Base-by-base conservation (phyloP, 2,888 invertebrate genomes). In the Aleiodes alternator region DNA sequence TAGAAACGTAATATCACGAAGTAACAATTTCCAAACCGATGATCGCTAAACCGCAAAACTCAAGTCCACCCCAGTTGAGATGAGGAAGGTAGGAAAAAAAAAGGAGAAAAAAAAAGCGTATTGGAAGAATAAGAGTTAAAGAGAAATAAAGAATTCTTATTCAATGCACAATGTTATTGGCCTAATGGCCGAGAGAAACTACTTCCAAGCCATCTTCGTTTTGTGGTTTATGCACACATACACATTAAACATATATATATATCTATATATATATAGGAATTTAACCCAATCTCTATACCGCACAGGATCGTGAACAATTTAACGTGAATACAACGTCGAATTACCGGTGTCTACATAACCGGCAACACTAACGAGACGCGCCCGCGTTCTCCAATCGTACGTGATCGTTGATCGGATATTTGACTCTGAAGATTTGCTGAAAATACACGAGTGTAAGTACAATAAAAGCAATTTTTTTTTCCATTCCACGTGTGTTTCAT, bases 181-280 rank as follows among this genome's bases (percentile, higher is more conserved):
- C 78, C 79, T 80, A 82, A 83, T 83, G 79, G 79, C 76, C 78
- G 78, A 81, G 61, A 51, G 64, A 74, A 48, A 56, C 38, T n/a
- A 31, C 59, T 23, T 23, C 56, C 56, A 16, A 8, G 7, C 69
- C 66, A 50, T 53, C 50, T 38, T 69, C 72, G 56, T 74, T 70
- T 72, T 71, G 73, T 75, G 72, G 69, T 74, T 77, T 77, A 64
- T 57, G 14, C 61, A 51, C 53, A 51, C 31, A 53, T 12, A 8
- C n/a, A 34, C 68, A 43, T 43, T 43, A 34, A 34, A 34, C 34
- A 34, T 34, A 43, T 11, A 43, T 43, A 43, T 43, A 23, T 23
- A 23, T 23, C 1, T 23, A 23, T 23, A 23, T 23, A 23, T 23
- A 43, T 43, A 43, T 7, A 43, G 43, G 11, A 48, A 29, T 51